Evolutionary conservation across 2,797 vertebrate species (phyloP).

Genomic region (Lemur catta): DNA sequence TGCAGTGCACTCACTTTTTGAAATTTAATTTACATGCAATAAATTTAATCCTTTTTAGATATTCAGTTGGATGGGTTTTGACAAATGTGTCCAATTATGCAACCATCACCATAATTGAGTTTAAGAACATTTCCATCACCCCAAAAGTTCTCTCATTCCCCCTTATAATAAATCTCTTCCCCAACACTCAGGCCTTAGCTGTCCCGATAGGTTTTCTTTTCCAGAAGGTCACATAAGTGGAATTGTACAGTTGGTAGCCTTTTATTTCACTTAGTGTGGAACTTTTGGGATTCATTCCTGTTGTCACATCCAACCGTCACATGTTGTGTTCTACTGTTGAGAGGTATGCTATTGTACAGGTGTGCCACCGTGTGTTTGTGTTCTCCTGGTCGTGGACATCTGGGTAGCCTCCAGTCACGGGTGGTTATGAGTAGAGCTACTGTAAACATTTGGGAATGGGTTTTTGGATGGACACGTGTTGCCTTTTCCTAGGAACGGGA

Average conservation of each 20-base stretch:
- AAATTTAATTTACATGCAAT: background rate
- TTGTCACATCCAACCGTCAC: rapidly evolving
- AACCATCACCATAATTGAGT: background rate
- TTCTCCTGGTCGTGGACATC: background rate
- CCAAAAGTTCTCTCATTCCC: background rate
- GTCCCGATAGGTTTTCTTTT: background rate
- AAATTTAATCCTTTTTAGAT: background rate
- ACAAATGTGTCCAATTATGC: background rate
- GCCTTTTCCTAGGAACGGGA: background rate
- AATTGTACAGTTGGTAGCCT: background rate
- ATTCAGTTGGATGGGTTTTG: background rate
- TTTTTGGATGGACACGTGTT: background rate
- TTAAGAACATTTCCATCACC: background rate
- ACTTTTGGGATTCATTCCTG: background rate
- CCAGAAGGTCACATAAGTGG: background rate
- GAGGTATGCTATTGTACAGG: rapidly evolving
- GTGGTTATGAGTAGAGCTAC: background rate
- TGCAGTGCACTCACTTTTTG: background rate
- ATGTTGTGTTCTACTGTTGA: too few species aligned
- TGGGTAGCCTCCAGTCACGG: background rate
- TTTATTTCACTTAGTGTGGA: background rate
- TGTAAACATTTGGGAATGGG: background rate
- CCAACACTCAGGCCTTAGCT: background rate
- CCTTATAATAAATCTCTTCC: background rate
- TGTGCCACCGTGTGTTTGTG: rapidly evolving